A percentile compares a stretch with the other conserved stretches of the same genome.
Evolutionary conservation across 2,888 invertebrate species (phyloP).

Genomic region (Smittia aterrima): DNA sequence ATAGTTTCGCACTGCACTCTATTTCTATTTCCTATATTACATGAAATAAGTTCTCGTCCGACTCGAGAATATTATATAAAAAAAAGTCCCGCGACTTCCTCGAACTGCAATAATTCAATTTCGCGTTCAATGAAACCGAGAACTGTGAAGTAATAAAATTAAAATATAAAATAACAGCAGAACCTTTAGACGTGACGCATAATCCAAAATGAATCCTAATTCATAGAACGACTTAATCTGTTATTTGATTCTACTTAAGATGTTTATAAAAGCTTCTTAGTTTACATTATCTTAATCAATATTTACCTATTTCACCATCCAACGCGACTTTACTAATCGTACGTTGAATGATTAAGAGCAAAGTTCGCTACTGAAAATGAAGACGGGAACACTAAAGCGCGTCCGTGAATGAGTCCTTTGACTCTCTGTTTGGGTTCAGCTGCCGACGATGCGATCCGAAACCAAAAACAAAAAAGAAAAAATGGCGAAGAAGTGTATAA

Average conservation of each 20-base stretch:
- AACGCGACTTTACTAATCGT: neutral
- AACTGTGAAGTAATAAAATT: neutral
- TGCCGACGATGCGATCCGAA: slow-evolving; percentile 22
- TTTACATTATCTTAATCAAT: no score
- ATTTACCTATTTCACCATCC: no score
- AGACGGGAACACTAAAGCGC: neutral
- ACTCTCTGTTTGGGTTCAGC: slow-evolving; percentile 40
- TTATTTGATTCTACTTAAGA: neutral
- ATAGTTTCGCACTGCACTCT: neutral
- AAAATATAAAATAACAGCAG: neutral
- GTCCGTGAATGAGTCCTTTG: slow-evolving; percentile 41
- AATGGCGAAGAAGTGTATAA: slow-evolving; percentile 39
- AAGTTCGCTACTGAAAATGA: neutral
- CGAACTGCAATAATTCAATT: slow-evolving; percentile 20
- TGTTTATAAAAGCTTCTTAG: neutral
- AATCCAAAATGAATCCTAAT: neutral
- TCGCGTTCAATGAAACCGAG: slow-evolving; percentile 32
- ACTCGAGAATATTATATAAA: slow-evolving; percentile 23
- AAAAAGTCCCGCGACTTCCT: slow-evolving; percentile 34
- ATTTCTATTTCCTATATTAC: slow-evolving; percentile 35
- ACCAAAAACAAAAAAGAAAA: slow-evolving; percentile 18
- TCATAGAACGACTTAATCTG: neutral
- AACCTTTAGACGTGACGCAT: slow-evolving; percentile 9
- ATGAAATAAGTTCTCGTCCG: slow-evolving; percentile 9
- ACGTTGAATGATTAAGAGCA: neutral